A percentile compares a stretch with the other conserved stretches of the same genome.
Evolutionary conservation across 2,888 invertebrate genomes (phyloP).

Genomic region (Pteria penguin): DNA sequence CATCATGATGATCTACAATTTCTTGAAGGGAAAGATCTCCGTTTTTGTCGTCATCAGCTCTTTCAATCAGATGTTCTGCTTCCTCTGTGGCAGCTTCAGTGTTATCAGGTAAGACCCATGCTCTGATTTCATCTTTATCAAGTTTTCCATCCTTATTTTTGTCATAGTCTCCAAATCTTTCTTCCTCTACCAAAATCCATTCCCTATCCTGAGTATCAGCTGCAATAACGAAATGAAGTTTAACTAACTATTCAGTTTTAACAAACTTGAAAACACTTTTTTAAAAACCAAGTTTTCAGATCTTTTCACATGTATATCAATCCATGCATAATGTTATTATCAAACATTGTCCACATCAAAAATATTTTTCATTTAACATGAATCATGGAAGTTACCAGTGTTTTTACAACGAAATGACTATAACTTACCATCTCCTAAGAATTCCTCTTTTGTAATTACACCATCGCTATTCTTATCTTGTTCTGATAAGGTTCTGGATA

Average conservation of each 20-base stretch:
- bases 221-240: too few species aligned
- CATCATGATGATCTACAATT: conserved; percentile 94
- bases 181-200: conserved; percentile 63
- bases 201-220: conserved; percentile 62
- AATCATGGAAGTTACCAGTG: too few species aligned
- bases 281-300: too few species aligned
- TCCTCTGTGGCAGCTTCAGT: conserved; percentile 94
- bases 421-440: conserved; percentile 60
- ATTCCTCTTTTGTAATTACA: conserved; percentile 91
- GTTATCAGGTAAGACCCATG: conserved; percentile 91
- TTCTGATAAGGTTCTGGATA: conserved; percentile 85
- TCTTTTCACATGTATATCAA: too few species aligned
- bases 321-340: too few species aligned
- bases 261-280: too few species aligned
- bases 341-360: too few species aligned
- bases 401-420: too few species aligned
- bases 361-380: too few species aligned
- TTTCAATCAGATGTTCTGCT: conserved; percentile 90
- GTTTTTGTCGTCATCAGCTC: conserved; percentile 83
- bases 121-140: conserved; percentile 88
- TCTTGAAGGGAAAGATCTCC: conserved; percentile 92
- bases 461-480: conserved; percentile 93
- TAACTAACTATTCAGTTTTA: too few species aligned
- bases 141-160: conserved; percentile 90
- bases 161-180: conserved; percentile 84